Evolutionary conservation across 2,113 vertebrate species (phyloP).

Genomic region (Pampusana beccarii): DNA sequence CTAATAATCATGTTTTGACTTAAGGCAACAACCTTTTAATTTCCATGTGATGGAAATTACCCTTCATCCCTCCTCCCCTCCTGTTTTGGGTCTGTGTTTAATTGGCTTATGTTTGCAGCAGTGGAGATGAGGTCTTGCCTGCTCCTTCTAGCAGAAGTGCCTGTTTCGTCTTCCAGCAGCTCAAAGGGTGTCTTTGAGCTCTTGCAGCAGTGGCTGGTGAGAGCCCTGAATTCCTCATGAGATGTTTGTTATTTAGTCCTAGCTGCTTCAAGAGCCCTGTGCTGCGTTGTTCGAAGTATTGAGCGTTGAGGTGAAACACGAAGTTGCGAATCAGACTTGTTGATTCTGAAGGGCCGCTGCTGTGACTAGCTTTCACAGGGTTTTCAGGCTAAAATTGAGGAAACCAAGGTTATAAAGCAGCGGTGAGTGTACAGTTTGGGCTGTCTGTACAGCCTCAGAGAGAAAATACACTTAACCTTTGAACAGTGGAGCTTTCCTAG

Average conservation of each 20-base stretch:
- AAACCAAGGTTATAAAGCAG: not conserved
- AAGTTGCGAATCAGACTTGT: not conserved
- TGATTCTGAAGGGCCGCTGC: not conserved
- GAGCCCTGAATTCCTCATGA: not conserved
- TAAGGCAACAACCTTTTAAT: not conserved
- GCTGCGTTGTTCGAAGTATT: not conserved
- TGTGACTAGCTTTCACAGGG: not conserved
- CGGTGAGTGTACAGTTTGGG: not conserved
- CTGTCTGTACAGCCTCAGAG: not conserved
- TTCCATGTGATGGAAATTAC: not conserved
- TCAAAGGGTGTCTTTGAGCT: not conserved
- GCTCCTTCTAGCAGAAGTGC: not conserved
- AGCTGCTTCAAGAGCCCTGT: not conserved
- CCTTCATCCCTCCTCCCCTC: not conserved
- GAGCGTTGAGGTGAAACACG: not conserved
- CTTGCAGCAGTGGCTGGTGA: not conserved
- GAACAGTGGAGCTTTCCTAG: not conserved
- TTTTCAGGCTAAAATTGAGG: not conserved
- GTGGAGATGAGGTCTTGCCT: not conserved
- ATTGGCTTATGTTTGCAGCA: not conserved
- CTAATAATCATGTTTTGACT: not conserved
- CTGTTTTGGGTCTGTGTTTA: conserved; percentile 5
- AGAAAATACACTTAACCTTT: not conserved
- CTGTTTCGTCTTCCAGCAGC: not conserved
- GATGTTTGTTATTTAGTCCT: not conserved